Percentiles rank a stretch among this genome's conserved stretches.
phyloP scores from a whole-genome alignment of 1,140 invertebrate species.

The Leptopilina clavipes region DNA sequence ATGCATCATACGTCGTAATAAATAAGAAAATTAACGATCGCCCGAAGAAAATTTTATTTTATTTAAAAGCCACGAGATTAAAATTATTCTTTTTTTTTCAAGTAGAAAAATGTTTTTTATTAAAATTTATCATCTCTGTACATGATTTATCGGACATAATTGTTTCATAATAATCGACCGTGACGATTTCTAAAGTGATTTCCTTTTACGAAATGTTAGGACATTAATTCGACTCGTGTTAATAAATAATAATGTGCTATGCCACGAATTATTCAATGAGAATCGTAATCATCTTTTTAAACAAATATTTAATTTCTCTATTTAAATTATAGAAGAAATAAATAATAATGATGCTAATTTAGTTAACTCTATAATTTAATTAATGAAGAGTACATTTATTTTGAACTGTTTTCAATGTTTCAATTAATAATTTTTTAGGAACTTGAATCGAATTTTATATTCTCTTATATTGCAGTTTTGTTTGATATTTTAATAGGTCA shows the following conservation, averaged over 20 bases:
- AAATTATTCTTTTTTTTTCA: not conserved
- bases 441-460: too few relatives aligned
- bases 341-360: too few relatives aligned
- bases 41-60: not conserved
- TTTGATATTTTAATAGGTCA: constrained; percentile 47
- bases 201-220: constrained; percentile 17
- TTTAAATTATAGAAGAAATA: too few relatives aligned
- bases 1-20: not conserved
- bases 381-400: too few relatives aligned
- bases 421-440: too few relatives aligned
- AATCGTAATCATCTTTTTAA: not conserved
- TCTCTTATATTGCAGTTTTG: constrained; percentile 42
- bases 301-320: not conserved
- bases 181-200: constrained; percentile 27
- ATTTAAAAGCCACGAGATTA: not conserved
- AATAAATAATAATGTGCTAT: constrained; percentile 5
- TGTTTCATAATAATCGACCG: constrained; percentile 14
- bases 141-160: constrained; percentile 12
- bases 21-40: constrained; percentile 17
- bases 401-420: too few relatives aligned
- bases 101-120: not conserved
- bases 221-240: constrained; percentile 17
- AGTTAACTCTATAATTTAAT: too few relatives aligned
- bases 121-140: not conserved
- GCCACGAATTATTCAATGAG: constrained; percentile 8